Evolutionary conservation across 2,888 invertebrate species (phyloP), one percentile per base, ranked within the genome.

Genomic region (Tineola bisselliella): DNA sequence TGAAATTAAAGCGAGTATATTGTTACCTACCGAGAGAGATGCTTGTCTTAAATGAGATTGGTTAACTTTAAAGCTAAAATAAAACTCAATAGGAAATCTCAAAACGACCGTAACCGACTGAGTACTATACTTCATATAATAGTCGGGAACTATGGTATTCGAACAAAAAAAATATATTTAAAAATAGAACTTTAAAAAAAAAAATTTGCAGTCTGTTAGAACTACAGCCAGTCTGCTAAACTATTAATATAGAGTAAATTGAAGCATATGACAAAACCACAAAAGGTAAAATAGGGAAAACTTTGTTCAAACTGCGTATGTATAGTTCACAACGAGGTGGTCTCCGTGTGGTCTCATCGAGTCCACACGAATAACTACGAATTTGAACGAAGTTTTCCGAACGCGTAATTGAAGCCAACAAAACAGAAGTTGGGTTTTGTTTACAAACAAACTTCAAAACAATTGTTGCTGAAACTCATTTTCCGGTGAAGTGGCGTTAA

Each of bases 391-490:
- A 48, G 54, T 54, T 54, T 19, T 15, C 54, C 54, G 54, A 54
- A 54, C 54, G 54, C 54, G 17, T 48, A 48, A 48, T 48, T 48
- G 48, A 25, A 54, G 48, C 19, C 54, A 54, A 15, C 10, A 54
- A 18, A 54, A 18, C 19, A 54, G 25, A 18, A 54, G 54, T 54
- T 18, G 48, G 25, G 48, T 54, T 54, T 54, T 54, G 54, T 54
- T 54, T 54, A 54, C 54, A 54, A 54, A 54, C 54, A 25, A n/a
- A 54, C 54, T 54, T 54, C 54, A 54, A 65, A 67, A 68, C 69
- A 70, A 69, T 67, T 68, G 70, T 72, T 70, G 67, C 66, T 67
- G 13, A 31, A 63, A 71, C 67, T 72, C 69, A 62, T 63, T 63
- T 58, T 63, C 61, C 64, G 17, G 54, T 59, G 43, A 54, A 59